Evolutionary conservation across 2,888 invertebrate genomes (phyloP).

Genomic region (Papilio gigon): DNA sequence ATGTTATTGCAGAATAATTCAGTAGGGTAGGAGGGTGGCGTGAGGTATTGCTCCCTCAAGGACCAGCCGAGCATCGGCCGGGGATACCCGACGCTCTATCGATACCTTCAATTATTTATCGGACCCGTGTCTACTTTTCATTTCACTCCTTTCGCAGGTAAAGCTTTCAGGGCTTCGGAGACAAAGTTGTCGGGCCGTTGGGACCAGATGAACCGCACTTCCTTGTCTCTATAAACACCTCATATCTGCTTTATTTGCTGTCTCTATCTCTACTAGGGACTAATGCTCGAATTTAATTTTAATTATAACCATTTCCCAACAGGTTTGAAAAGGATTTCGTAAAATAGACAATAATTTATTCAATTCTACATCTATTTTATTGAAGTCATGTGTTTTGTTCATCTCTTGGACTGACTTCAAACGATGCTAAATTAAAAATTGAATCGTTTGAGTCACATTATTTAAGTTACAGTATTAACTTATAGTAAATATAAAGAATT

Average conservation of each 20-base stretch:
- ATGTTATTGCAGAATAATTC: conserved; percentile 83
- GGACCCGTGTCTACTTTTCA: conserved; percentile 82
- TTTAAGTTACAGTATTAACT: too few species aligned
- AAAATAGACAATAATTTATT: background rate
- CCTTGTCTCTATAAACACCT: conserved; percentile 59
- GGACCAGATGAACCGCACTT: conserved; percentile 66
- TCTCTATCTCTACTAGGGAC: conserved; percentile 59
- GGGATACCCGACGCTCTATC: conserved; percentile 78
- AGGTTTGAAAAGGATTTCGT: conserved; percentile 40
- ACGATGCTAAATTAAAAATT: too few species aligned
- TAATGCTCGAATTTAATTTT: conserved; percentile 57
- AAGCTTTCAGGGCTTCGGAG: conserved; percentile 67
- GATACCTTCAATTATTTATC: conserved; percentile 82
- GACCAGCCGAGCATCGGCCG: conserved; percentile 66
- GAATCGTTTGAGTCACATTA: too few species aligned
- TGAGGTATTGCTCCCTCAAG: conserved; percentile 80
- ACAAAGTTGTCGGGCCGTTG: conserved; percentile 74
- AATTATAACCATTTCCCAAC: conserved; percentile 54
- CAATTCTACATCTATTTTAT: background rate
- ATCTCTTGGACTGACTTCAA: background rate
- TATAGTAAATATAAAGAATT: too few species aligned
- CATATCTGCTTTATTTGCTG: conserved; percentile 54
- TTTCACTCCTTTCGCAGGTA: conserved; percentile 76
- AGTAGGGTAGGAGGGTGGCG: conserved; percentile 74
- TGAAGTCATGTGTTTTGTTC: background rate